Evolutionary conservation across 2,113 vertebrate genomes (phyloP), one percentile per base, ranked within the genome.

Genomic region (Carassius gibelio): DNA sequence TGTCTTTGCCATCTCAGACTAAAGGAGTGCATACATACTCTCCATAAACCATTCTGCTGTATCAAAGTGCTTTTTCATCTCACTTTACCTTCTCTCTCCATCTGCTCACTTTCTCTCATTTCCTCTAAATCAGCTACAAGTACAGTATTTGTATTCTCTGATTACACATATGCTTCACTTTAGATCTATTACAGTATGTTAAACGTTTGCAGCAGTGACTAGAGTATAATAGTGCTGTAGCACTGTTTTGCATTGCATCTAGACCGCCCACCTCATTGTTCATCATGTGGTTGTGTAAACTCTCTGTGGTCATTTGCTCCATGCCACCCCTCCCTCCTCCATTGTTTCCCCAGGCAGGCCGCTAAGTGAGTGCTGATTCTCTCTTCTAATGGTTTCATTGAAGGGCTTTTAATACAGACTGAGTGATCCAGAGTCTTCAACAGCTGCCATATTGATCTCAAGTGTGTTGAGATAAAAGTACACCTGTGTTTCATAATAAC

Each of bases 371-470:
- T 79, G 64, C 50, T 48, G 17, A 75, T 75, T 61, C 19, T 55
- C 76, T 78, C 21, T 78, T 62, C 14, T 45, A 82, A 76, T 38
- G 78, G 45, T 83, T 92, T 71, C n/a, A 71, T 59, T 80, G 66
- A 80, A 52, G 45, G 79, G 42, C 45, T 86, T 82, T 86, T 86
- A 86, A 81, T 86, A 34, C 69, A 38, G 19, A 9, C 85, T 17
- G 69, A 64, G 69, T 55, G 69, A 82, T 81, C 38, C 21, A 85
- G 38, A 75, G 71, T 48, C 69, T 86, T 75, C 38, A 62, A 48
- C 59, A 52, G 75, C 34, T 45, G 13, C 85, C n/a, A 48, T 66
- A 86, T 77, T 26, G 72, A 82, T 38, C 52, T 57, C 13, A 17
- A 62, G 48, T 82, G 64, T 85, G 62, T 77, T 82, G 81, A 21